A percentile compares a stretch with the other conserved stretches of the same genome.
Conservation (phyloP, 30 jellyfish, hydroid and myxozoan genomes). For the Chrysaora quinquecirrha region DNA sequence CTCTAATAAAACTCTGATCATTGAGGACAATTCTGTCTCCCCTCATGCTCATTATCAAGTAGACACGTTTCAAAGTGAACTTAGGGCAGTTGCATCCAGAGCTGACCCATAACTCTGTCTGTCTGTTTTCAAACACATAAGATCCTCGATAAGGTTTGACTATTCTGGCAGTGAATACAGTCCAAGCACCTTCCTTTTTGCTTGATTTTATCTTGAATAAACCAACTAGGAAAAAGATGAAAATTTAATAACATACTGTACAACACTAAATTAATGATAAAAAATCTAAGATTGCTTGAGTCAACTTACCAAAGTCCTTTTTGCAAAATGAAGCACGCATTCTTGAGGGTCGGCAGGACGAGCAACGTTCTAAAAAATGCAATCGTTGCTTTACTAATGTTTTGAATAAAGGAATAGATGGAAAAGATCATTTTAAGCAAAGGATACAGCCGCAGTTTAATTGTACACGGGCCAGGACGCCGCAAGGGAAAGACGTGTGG, state of each 20-base stretch:
- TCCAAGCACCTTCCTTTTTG: conserved; percentile 10
- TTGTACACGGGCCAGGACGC: too few species aligned
- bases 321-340: conserved; percentile 23
- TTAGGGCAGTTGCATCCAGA: conserved; percentile 20
- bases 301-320: conserved; percentile 28
- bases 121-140: neutral
- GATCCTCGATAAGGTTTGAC: conserved; percentile 1
- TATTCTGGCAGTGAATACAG: neutral
- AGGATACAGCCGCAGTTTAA: too few species aligned
- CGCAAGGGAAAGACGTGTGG: too few species aligned
- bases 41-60: conserved; percentile 26
- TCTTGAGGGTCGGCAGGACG: conserved; percentile 24
- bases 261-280: too few species aligned
- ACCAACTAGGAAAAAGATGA: conserved; percentile 16
- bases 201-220: neutral
- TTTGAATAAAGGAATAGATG: too few species aligned
- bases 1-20: conserved; percentile 24
- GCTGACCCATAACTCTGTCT: conserved; percentile 11
- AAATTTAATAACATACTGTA: too few species aligned
- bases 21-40: conserved; percentile 20
- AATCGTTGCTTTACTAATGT: too few species aligned
- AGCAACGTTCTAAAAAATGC: conserved; percentile 42
- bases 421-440: too few species aligned
- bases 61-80: neutral
- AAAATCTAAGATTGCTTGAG: too few species aligned